Evolutionary conservation across 1,140 invertebrate species (phyloP).

Genomic region (Calosoma granatense): DNA sequence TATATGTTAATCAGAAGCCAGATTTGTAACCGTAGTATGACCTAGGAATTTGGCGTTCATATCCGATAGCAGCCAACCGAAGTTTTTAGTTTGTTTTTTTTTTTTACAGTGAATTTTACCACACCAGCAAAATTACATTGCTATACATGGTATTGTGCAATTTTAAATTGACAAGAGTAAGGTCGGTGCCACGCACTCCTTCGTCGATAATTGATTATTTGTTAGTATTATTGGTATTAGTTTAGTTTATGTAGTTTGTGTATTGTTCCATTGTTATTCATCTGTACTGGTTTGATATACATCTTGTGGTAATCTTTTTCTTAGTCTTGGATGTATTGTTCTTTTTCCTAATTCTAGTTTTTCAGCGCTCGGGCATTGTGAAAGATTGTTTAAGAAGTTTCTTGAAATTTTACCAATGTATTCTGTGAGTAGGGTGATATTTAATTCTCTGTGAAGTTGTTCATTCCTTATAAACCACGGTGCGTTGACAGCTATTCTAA

Average conservation of each 20-base stretch:
- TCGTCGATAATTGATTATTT: no score
- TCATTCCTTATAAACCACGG: neutral
- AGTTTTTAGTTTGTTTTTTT: neutral
- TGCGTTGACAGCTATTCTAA: conserved; percentile 5
- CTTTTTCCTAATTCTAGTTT: neutral
- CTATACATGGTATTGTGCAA: no score
- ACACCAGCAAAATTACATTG: no score
- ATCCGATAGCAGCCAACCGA: no score
- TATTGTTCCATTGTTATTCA: neutral
- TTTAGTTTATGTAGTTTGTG: neutral
- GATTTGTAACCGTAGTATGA: no score
- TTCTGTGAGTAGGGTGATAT: neutral
- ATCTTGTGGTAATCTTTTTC: neutral
- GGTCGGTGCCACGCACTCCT: no score
- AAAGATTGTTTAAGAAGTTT: neutral
- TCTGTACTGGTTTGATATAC: neutral
- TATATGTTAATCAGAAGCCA: no score
- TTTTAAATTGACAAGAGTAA: no score
- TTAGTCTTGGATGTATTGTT: neutral
- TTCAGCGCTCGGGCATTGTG: neutral
- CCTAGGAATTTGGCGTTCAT: no score
- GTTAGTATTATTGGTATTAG: neutral
- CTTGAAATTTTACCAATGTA: neutral
- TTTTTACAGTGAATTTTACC: neutral
- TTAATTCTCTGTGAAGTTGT: conserved; percentile 8